Percentiles rank a stretch among this genome's conserved stretches.
Conservation (phyloP, 2,113 vertebrate genomes). For the Nesoenas mayeri region DNA sequence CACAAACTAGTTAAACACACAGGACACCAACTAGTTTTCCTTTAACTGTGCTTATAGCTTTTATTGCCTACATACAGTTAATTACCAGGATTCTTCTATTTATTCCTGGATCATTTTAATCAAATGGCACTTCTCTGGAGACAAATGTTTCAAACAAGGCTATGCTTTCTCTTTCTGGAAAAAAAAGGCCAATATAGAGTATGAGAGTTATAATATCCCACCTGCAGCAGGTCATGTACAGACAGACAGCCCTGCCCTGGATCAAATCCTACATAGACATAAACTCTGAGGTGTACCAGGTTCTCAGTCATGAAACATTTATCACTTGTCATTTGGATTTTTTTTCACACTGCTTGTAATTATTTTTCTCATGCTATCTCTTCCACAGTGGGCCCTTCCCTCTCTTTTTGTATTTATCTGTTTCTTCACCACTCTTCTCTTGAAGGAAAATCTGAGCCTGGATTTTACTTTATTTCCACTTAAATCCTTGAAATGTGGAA, state of each 20-base stretch:
- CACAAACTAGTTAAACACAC: background rate
- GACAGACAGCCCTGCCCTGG: background rate
- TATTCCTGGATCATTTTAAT: background rate
- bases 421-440: background rate
- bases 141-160: background rate
- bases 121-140: background rate
- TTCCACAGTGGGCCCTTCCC: background rate
- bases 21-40: background rate
- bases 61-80: background rate
- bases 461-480: conserved; percentile 65
- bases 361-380: background rate
- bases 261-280: background rate
- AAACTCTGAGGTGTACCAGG: background rate
- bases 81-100: background rate
- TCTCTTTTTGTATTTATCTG: background rate
- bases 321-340: background rate
- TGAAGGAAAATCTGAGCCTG: conserved; percentile 8
- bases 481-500: conserved; percentile 48
- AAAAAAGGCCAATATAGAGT: background rate
- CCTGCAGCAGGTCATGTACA: background rate
- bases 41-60: background rate
- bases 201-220: background rate
- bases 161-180: background rate
- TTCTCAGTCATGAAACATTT: background rate
- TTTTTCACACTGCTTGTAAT: background rate